A percentile compares a stretch with the other conserved stretches of the same genome.
phyloP scores from a whole-genome alignment of 2,797 vertebrate genomes.

The Trematomus bernacchii region DNA sequence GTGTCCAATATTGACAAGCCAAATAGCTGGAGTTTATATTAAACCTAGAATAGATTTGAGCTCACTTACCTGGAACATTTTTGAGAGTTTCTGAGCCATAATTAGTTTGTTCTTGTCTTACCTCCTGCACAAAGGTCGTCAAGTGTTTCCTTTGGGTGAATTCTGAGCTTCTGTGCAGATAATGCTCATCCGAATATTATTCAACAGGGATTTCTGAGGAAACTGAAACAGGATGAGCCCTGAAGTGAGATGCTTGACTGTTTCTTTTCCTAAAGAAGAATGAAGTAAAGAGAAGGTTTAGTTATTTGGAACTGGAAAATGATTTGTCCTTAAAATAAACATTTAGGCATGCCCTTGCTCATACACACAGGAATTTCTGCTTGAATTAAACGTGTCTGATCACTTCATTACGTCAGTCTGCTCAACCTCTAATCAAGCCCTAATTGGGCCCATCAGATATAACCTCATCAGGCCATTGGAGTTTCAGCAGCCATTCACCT shows the following conservation, averaged over 20 bases:
- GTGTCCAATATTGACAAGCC: slow-evolving; percentile 63
- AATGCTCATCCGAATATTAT: slow-evolving; percentile 76
- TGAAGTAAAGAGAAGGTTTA: slow-evolving; percentile 20
- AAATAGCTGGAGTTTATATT: slow-evolving; percentile 68
- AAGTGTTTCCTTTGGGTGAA: slow-evolving; percentile 80
- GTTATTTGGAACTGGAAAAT: slow-evolving; percentile 25
- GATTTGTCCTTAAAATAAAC: slow-evolving; percentile 4
- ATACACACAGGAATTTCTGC: background rate
- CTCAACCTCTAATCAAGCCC: slow-evolving; percentile 54
- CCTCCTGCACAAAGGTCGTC: slow-evolving; percentile 63
- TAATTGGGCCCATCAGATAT: slow-evolving; percentile 71
- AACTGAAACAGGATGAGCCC: slow-evolving; percentile 73
- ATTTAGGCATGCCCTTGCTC: background rate
- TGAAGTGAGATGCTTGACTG: slow-evolving; percentile 52
- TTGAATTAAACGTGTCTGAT: slow-evolving; percentile 50
- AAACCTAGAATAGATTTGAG: slow-evolving; percentile 61
- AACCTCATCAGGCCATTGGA: slow-evolving; percentile 65
- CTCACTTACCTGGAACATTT: slow-evolving; percentile 52
- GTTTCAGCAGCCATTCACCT: slow-evolving; percentile 72
- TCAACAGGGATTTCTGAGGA: slow-evolving; percentile 68
- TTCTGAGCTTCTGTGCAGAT: slow-evolving; percentile 69
- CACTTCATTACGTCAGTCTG: slow-evolving; percentile 61
- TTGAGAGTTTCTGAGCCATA: slow-evolving; percentile 68
- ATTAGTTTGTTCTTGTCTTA: slow-evolving; percentile 63
- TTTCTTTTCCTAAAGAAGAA: slow-evolving; percentile 55